Base-by-base conservation (phyloP, 2,113 vertebrate genomes). In the Phyllostomus hastatus region DNA sequence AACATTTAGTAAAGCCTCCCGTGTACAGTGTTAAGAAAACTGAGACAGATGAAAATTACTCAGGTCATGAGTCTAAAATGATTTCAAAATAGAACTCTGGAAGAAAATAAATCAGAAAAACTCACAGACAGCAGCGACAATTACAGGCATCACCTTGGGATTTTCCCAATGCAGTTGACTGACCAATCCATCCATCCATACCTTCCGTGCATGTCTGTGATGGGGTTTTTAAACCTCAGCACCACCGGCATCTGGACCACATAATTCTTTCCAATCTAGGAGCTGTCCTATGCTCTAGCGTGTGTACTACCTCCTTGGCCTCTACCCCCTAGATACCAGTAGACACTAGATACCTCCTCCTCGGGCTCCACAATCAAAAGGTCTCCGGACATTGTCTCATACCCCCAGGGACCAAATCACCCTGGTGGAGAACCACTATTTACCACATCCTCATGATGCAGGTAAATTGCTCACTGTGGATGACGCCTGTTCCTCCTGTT, bases 41-140 rank as follows among this genome's bases (percentile, higher is more conserved):
- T 64, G 24, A 43, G 41, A 20, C 7, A 54, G 28, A 16, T 79
- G 35, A 84, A 89, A 79, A 79, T 14, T 33, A 75, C 16, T 28
- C n/a, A 67, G 15, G 76, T 41, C 91, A 33, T 75, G 50, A 94
- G 46, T 87, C 80, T 87, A 64, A 73, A 89, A 31, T 57, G 28
- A 81, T 66, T 95, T 90, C 17, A 83, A 95, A 95, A 95, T 43
- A 85, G 41, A 91, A 79, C 80, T 15, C 66, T 48, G 46, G 7
- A 4, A 26, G 70, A 43, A 46, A 70, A 61, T 12, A 8, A 48
- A 52, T n/a, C 4, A 6, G 57, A 87, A 87, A 90, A 48, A 10
- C 78, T 20, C 33, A 50, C 41, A 89, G 57, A n/a, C 2, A n/a
- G 16, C 0, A 79, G 82, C 57, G 61, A 76, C 87, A 66, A 41